phyloP scores from a whole-genome alignment of 2,113 vertebrate genomes.

The Callithrix jacchus region DNA sequence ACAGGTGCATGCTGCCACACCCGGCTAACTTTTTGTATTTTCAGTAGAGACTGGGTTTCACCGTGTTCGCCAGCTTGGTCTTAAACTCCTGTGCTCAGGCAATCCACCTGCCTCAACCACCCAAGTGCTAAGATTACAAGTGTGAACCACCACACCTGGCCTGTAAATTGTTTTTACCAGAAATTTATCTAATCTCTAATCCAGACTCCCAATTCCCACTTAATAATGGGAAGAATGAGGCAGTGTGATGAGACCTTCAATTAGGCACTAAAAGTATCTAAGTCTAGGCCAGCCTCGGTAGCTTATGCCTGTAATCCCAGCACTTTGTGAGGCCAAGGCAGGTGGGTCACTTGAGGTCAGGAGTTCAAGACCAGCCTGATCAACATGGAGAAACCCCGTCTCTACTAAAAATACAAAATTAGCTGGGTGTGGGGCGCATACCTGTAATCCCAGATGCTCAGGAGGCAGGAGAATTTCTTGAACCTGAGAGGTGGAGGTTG shows the following conservation, averaged over 20 bases:
- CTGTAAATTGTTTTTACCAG: not conserved
- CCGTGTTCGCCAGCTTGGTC: not conserved
- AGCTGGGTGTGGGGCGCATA: no score
- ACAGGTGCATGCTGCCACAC: no score
- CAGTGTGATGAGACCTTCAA: not conserved
- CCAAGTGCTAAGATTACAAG: not conserved
- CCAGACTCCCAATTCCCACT: not conserved
- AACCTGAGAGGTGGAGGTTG: no score
- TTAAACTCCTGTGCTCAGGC: not conserved
- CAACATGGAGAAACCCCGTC: no score
- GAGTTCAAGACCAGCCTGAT: no score
- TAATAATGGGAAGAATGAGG: not conserved
- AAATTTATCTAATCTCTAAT: not conserved
- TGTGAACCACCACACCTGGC: not conserved
- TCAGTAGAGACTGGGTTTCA: not conserved
- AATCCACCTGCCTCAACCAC: not conserved
- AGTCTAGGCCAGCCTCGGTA: not conserved
- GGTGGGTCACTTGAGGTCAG: no score
- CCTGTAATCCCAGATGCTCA: no score
- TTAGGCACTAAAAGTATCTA: not conserved
- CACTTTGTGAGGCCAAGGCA: no score
- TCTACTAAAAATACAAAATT: no score
- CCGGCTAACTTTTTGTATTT: not conserved
- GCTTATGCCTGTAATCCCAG: no score
- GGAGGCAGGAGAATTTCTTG: no score